Evolutionary conservation across 1,140 invertebrate species (phyloP).

Genomic region (Drosophila triauraria): DNA sequence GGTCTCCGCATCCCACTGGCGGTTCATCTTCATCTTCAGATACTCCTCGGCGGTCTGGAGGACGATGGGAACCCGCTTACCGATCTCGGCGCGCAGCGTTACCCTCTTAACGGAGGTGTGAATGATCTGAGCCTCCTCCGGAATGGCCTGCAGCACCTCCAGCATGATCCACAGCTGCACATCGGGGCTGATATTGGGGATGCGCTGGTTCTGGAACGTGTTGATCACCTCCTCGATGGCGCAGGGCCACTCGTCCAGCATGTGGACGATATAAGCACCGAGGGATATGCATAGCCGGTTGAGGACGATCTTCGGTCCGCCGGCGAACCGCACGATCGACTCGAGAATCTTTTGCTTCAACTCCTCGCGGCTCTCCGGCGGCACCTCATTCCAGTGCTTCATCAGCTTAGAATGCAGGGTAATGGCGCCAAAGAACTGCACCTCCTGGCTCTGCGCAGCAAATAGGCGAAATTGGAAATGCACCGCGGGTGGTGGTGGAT

Average conservation of each 20-base stretch:
- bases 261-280: slow-evolving; percentile 89
- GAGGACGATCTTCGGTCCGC: slow-evolving; percentile 93
- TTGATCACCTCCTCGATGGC: slow-evolving; percentile 88
- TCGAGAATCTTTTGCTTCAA: slow-evolving; percentile 92
- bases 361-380: slow-evolving; percentile 90
- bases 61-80: slow-evolving; percentile 71
- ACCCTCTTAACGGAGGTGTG: slow-evolving; percentile 79
- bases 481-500: slow-evolving; percentile 4
- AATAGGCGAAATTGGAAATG: not conserved
- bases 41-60: slow-evolving; percentile 74
- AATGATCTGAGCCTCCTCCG: slow-evolving; percentile 88
- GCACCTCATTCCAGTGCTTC: slow-evolving; percentile 94
- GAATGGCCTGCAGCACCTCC: slow-evolving; percentile 91
- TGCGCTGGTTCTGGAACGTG: slow-evolving; percentile 88
- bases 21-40: slow-evolving; percentile 68
- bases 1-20: slow-evolving; percentile 63
- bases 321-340: slow-evolving; percentile 90
- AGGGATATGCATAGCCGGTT: slow-evolving; percentile 94
- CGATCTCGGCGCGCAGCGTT: slow-evolving; percentile 68
- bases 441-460: slow-evolving; percentile 90
- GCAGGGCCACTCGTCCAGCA: slow-evolving; percentile 88
- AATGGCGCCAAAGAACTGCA: slow-evolving; percentile 96
- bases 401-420: slow-evolving; percentile 95
- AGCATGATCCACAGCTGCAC: slow-evolving; percentile 88
- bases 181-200: slow-evolving; percentile 86